phyloP scores from a whole-genome alignment of 2,113 vertebrate genomes.

The Spilogale gracilis region DNA sequence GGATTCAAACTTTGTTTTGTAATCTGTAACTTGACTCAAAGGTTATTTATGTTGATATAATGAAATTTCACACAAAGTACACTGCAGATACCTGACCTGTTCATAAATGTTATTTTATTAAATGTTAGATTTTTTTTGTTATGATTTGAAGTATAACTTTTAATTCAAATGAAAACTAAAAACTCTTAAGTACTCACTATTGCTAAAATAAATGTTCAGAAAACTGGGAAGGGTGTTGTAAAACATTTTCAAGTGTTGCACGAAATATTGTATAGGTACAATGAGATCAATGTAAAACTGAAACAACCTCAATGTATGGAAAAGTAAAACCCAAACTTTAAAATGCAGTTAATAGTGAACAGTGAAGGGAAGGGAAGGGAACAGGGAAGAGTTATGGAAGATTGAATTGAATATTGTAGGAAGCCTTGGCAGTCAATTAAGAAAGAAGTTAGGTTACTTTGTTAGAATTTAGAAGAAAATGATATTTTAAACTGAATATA shows the following conservation, averaged over 20 bases:
- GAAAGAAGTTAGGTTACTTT: background rate
- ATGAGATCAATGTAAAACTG: background rate
- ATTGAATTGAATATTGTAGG: background rate
- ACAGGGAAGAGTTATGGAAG: too few relatives aligned
- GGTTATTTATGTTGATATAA: background rate
- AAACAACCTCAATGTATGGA: background rate
- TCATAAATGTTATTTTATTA: conserved; percentile 43
- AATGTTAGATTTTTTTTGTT: conserved; percentile 28
- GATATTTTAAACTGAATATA: background rate
- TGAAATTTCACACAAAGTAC: background rate
- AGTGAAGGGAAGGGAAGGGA: background rate
- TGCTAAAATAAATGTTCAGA: background rate
- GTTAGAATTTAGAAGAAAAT: background rate
- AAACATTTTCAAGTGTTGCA: conserved; percentile 18
- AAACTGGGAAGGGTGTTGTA: background rate
- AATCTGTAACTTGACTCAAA: background rate
- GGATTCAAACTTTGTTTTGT: conserved; percentile 5
- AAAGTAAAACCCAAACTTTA: background rate
- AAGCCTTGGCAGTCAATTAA: background rate
- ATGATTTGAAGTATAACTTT: conserved; percentile 25
- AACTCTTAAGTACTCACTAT: background rate
- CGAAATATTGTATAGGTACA: background rate
- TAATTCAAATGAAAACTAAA: conserved; percentile 49
- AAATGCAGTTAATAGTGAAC: background rate
- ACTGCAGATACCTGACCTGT: background rate